Base-by-base conservation (phyloP, 2,888 invertebrate species). In the Drosophila fulvimacula region DNA sequence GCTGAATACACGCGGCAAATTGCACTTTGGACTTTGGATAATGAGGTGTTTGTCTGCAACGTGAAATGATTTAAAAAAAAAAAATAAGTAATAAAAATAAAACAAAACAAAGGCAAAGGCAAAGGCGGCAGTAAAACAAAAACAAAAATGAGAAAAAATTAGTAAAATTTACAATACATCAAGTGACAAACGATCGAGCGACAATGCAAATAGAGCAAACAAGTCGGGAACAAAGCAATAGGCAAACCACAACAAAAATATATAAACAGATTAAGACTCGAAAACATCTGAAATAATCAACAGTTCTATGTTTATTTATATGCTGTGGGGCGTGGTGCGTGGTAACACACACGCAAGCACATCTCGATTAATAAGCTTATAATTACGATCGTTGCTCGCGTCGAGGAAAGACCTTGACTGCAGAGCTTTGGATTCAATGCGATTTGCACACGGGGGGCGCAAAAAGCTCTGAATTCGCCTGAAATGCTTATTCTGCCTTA, bases 11-110 rank as follows among this genome's bases (percentile, higher is more conserved):
- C 44, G 52, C 5, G 21, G n/a, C 24, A 19, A 56, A 48, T 46
- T 72, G 76, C 41, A 84, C 81, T 81, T 82, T 81, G 69, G 53
- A 79, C 73, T 68, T n/a, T n/a, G n/a, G n/a, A 36, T 24, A 6
- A 52, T 66, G 46, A 57, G 62, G 41, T 64, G 68, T 52, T 65
- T 49, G 64, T 51, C 49, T 67, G 21, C 36, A 36, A 38, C 57
- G 48, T 48, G 36, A 69, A 69, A 55, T 71, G 49, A 38, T 52
- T 69, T 69, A 56, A 56, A 51, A 62, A 65, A 38, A 27, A 17
- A 53, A 10, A 56, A n/a, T n/a, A n/a, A n/a, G n/a, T n/a, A n/a
- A n/a, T n/a, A n/a, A n/a, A n/a, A n/a, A 34, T n/a, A 36, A 62
- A 59, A 19, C 27, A 49, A 67, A 73, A 60, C 42, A 62, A 48